Percentiles rank a stretch among this genome's conserved stretches.
These are phyloP conservation scores for Norana najaformis DNA, from an alignment of 2,888 invertebrate species.

Conservation along the genomic window DNA sequence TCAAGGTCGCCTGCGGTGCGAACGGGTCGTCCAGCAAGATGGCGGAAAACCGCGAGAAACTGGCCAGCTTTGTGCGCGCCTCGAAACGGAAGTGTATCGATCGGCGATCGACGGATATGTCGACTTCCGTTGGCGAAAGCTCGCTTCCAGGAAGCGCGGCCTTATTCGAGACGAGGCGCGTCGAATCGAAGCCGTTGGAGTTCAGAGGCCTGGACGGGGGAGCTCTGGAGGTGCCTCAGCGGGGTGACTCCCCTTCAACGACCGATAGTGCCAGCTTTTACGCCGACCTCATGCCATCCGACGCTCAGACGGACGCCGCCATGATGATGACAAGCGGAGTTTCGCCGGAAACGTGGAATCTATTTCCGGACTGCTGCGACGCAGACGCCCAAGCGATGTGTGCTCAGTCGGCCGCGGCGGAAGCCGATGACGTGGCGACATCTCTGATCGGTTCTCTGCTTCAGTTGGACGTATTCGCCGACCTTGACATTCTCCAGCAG, in stretches of 20 bases:
- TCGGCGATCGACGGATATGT: not conserved
- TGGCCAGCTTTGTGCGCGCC: not conserved
- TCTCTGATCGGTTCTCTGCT: not conserved
- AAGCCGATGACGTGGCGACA: not conserved
- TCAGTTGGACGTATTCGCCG: constrained; percentile 10
- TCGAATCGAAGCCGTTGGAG: no score
- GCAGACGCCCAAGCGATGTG: not conserved
- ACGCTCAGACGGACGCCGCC: not conserved
- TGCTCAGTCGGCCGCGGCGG: not conserved
- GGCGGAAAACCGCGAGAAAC: not conserved
- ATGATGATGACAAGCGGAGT: not conserved
- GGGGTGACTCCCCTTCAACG: not conserved
- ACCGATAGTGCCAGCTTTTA: not conserved
- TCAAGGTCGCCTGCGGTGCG: not conserved
- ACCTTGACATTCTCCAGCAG: constrained; percentile 14
- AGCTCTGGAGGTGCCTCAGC: not conserved
- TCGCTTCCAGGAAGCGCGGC: not conserved
- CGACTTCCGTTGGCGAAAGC: not conserved
- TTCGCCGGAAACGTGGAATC: constrained; percentile 1
- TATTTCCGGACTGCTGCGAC: not conserved
- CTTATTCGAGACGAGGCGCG: not conserved
- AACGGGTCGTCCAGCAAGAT: not conserved
- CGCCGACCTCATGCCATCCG: not conserved
- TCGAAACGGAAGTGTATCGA: not conserved
- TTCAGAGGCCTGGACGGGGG: not conserved